phyloP scores from a whole-genome alignment of 2,113 vertebrate species.

The Rhinolophus sinicus region DNA sequence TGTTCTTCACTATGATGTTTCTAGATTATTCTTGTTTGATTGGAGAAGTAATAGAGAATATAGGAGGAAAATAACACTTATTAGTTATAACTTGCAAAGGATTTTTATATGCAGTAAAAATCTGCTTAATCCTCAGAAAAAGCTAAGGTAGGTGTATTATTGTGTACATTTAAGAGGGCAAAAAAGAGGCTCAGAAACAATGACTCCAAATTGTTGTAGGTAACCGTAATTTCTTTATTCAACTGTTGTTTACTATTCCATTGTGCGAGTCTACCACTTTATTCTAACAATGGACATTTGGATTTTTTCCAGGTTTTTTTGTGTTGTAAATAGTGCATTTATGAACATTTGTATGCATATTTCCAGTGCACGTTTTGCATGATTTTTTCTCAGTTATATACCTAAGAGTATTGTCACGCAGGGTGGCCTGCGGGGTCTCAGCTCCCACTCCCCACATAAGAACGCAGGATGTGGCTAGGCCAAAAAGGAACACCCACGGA shows the following conservation, averaged over 20 bases:
- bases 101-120: neutral
- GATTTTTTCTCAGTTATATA: neutral
- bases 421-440: too few relatives aligned
- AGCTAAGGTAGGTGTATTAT: neutral
- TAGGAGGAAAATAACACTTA: neutral
- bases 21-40: neutral
- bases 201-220: neutral
- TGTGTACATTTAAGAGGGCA: neutral
- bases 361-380: neutral
- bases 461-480: too few relatives aligned
- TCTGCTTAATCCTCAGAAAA: neutral
- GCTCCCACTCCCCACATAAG: too few relatives aligned
- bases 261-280: neutral
- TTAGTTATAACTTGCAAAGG: neutral
- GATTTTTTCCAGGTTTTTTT: neutral
- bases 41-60: neutral
- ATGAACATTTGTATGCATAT: neutral
- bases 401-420: neutral
- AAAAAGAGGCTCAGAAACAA: neutral
- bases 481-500: too few relatives aligned
- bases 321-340: neutral
- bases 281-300: neutral
- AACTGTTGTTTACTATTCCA: neutral
- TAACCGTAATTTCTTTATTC: neutral
- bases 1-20: neutral